phyloP scores from a whole-genome alignment of 2,797 vertebrate species.

The Ceryle rudis region DNA sequence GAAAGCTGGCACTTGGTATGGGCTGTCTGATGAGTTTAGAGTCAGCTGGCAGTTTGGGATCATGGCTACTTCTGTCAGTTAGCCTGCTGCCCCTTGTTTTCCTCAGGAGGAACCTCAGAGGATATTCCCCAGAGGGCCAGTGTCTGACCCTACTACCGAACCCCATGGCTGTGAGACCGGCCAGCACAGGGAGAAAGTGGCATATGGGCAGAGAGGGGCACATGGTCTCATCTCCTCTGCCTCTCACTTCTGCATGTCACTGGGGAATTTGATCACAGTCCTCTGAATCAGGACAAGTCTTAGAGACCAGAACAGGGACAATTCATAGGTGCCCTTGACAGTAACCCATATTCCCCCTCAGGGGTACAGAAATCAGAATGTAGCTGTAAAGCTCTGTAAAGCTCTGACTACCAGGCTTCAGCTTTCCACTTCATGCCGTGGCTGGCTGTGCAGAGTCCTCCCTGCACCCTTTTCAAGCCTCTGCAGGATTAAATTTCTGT shows the following conservation, averaged over 20 bases:
- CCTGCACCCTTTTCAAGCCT: neutral
- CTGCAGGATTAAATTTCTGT: neutral
- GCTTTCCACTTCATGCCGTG: neutral
- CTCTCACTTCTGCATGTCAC: neutral
- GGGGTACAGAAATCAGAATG: conserved; percentile 22
- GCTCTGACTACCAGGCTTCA: conserved; percentile 16
- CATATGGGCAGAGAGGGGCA: neutral
- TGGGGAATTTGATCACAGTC: neutral
- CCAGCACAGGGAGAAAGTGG: neutral
- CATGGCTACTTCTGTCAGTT: neutral
- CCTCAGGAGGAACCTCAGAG: neutral
- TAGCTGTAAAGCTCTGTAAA: neutral
- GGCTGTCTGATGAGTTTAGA: neutral
- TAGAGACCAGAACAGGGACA: conserved; percentile 37
- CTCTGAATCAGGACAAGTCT: conserved; percentile 52
- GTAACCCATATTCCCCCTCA: conserved; percentile 45
- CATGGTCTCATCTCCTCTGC: neutral
- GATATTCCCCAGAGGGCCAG: neutral
- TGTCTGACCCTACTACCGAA: neutral
- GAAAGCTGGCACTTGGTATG: neutral
- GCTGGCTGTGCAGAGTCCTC: neutral
- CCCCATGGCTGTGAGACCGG: neutral
- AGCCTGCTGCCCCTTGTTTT: neutral
- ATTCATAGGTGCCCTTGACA: conserved; percentile 40
- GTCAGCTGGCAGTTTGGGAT: neutral